Evolutionary conservation across 1,140 invertebrate species (phyloP), one percentile per base, ranked within the genome.

Genomic region (Drosophila sp.): DNA sequence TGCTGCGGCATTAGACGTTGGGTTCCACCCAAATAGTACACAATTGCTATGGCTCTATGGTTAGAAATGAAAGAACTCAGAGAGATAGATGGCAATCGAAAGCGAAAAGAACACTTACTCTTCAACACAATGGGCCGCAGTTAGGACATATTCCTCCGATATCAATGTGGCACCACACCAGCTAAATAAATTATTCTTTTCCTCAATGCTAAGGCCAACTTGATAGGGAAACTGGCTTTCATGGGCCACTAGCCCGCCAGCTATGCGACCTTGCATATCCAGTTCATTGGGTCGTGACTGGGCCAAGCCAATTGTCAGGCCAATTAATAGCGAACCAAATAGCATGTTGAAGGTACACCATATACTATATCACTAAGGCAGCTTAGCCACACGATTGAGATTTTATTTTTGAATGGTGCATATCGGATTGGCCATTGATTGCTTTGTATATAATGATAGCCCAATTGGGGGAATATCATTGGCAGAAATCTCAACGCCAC

Each of bases 151-250:
- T 57, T 74, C 76, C 4, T 91, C 64, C 0, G 85, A 90, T 33
- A 91, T 91, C 74, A 91, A 57, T 44, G 70, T 80, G n/a, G 76
- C 90, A 23, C 90, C 90, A 35, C 90, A 91, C 90, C 90, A 91
- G 8, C 80, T 70, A 0, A 70, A 70, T 27, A 76, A 25, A 1
- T 65, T 50, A 0, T 64, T 58, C 1, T 41, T 65, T 8, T 82
- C 73, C 1, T 58, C 54, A 27, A 91, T 72, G 6, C 70, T 78
- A 3, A 91, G 56, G 8, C 90, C 90, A 23, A 79, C 82, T 61
- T 91, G 90, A 47, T 91, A 82, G 25, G 90, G 86, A 56, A 91
- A 90, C 70, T 91, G 90, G 32, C 77, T 70, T 4, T 23, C 70
- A 0, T 3, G 35, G 3, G 90, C 90, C 35, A 76, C 38, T 29